A percentile compares a stretch with the other conserved stretches of the same genome.
Conservation (phyloP, 2,888 invertebrate genomes). For the Lordiphosa fenestrarum region DNA sequence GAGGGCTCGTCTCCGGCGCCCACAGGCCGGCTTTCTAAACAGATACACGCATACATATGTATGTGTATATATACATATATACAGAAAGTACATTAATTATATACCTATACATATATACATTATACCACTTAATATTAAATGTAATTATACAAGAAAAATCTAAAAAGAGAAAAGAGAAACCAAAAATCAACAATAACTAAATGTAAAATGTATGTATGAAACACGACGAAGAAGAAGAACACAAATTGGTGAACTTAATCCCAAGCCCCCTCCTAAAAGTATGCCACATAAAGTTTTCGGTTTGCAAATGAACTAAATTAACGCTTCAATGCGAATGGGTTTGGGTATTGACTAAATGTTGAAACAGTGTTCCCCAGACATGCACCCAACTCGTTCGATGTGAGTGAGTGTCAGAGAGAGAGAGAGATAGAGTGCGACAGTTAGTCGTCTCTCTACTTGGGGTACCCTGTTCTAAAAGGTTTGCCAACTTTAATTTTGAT, state of each 20-base stretch:
- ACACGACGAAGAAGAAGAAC: neutral
- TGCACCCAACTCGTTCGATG: no score
- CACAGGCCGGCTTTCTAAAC: slow-evolving; percentile 6
- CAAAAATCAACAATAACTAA: slow-evolving; percentile 14
- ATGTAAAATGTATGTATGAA: slow-evolving; percentile 27
- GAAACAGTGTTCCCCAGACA: no score
- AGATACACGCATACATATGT: slow-evolving; percentile 5
- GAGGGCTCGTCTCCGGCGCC: no score
- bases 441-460: no score
- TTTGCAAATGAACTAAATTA: no score
- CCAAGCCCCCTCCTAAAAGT: neutral
- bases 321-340: no score
- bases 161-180: neutral
- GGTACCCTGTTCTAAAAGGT: no score
- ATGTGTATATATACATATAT: slow-evolving; percentile 14
- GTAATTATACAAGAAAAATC: slow-evolving; percentile 15
- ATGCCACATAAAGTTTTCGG: slow-evolving; percentile 3
- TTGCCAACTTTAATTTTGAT: no score
- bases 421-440: no score
- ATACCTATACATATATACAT: slow-evolving; percentile 11
- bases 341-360: no score
- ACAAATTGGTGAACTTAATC: neutral
- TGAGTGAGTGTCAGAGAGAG: no score
- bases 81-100: no score
- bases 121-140: slow-evolving; percentile 5